phyloP scores from a whole-genome alignment of 2,113 vertebrate genomes.

The Podarcis muralis region DNA sequence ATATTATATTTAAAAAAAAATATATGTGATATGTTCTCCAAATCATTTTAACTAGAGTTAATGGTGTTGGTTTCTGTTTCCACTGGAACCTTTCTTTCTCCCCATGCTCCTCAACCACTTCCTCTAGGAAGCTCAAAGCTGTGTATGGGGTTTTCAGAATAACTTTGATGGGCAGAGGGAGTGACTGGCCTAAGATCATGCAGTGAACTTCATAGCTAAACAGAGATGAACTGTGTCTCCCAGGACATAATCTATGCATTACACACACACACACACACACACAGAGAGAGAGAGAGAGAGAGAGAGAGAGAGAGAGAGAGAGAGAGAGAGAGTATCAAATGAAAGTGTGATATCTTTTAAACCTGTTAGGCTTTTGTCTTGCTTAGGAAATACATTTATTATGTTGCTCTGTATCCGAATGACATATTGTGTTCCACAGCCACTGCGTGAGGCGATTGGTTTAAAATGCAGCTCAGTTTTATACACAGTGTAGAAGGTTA shows the following conservation, averaged over 20 bases:
- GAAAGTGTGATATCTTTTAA: neutral
- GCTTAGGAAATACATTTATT: neutral
- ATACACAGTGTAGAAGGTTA: conserved; percentile 18
- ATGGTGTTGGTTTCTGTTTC: neutral
- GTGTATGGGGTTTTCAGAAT: neutral
- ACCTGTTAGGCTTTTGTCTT: neutral
- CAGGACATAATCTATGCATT: neutral
- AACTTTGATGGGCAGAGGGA: neutral
- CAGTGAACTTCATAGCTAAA: neutral
- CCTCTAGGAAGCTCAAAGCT: neutral
- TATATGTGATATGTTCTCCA: neutral
- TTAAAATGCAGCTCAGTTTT: conserved; percentile 17
- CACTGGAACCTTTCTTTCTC: too few species aligned
- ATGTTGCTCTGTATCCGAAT: neutral
- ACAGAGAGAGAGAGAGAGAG: too few species aligned
- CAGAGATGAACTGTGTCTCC: neutral
- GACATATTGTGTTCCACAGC: neutral
- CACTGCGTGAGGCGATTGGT: neutral
- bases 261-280: neutral
- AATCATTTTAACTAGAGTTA: neutral
- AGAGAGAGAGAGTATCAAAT: too few species aligned
- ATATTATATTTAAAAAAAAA: neutral
- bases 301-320: too few species aligned
- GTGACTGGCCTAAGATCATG: neutral
- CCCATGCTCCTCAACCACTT: neutral